These are phyloP conservation scores for Mobula birostris DNA, from an alignment of 2,113 vertebrate species.

Conservation along the genomic window DNA sequence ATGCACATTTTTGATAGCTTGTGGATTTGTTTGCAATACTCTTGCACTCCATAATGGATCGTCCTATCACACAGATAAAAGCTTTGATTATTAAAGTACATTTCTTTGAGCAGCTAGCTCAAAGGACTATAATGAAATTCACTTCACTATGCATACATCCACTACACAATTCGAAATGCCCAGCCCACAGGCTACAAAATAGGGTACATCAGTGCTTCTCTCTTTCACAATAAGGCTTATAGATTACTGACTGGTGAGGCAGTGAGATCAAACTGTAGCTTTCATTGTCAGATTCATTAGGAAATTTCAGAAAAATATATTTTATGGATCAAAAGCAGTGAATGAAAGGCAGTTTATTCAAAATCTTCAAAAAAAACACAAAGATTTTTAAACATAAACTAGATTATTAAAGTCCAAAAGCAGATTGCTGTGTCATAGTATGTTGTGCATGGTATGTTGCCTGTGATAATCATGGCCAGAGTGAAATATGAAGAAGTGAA, in stretches of 20 bases:
- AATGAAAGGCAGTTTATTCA: not conserved
- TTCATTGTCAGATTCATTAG: not conserved
- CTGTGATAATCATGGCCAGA: not conserved
- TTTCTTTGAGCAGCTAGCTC: not conserved
- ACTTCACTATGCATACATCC: not conserved
- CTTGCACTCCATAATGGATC: conserved; percentile 70
- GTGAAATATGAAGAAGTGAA: too few relatives aligned
- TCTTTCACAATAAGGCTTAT: not conserved
- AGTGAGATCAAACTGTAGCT: not conserved
- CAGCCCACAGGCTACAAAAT: not conserved
- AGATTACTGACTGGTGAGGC: not conserved
- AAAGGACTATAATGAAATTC: not conserved
- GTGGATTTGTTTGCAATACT: conserved; percentile 59
- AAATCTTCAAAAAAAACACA: not conserved
- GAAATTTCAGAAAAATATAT: too few relatives aligned
- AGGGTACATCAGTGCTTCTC: not conserved
- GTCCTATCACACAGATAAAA: conserved; percentile 49
- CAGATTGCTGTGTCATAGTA: not conserved
- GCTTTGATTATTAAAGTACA: not conserved
- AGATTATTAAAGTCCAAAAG: not conserved
- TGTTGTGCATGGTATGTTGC: not conserved
- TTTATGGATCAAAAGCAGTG: not conserved
- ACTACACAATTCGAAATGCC: not conserved
- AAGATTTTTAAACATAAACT: not conserved
- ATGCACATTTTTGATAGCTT: conserved; percentile 60